Evolutionary conservation across 2,888 invertebrate species (phyloP).

Genomic region (Pseudococcus viburni): DNA sequence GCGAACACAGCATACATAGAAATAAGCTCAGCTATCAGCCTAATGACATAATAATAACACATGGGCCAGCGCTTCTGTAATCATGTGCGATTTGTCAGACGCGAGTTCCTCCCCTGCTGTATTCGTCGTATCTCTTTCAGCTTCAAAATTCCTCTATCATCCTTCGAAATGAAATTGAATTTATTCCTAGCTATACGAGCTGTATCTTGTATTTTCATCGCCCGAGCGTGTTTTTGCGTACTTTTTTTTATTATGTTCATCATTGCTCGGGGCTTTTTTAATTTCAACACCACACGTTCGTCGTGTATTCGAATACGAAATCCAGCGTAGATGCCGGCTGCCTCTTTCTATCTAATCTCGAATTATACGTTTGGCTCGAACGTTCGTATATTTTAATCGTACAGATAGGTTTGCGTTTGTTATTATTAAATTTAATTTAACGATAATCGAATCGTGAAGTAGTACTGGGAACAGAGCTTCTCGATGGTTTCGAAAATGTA

Average conservation of each 20-base stretch:
- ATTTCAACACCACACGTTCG: slow-evolving; percentile 35
- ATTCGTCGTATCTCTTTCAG: slow-evolving; percentile 23
- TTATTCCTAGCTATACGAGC: slow-evolving; percentile 55
- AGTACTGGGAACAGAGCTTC: neutral
- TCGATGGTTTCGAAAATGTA: no score
- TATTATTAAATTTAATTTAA: slow-evolving; percentile 43
- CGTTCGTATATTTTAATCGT: neutral
- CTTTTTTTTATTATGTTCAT: slow-evolving; percentile 43
- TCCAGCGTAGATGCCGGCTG: neutral
- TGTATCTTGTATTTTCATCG: slow-evolving; percentile 51
- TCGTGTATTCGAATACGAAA: neutral
- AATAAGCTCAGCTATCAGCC: slow-evolving; percentile 65
- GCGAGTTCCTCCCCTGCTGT: slow-evolving; percentile 54
- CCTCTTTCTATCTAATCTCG: slow-evolving; percentile 24
- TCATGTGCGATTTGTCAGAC: slow-evolving; percentile 69
- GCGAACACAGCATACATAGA: slow-evolving; percentile 44
- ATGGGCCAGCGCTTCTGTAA: slow-evolving; percentile 69
- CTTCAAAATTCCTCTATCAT: slow-evolving; percentile 60
- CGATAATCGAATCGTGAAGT: neutral
- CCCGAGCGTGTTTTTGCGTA: slow-evolving; percentile 44
- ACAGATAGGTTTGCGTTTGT: neutral
- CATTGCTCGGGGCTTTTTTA: slow-evolving; percentile 51
- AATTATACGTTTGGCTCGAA: neutral
- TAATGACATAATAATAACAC: slow-evolving; percentile 70
- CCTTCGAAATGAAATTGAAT: slow-evolving; percentile 61